These are phyloP conservation scores for Basileuterus tristriatus DNA, from an alignment of 2,797 vertebrate genomes.

Conservation along the genomic window DNA sequence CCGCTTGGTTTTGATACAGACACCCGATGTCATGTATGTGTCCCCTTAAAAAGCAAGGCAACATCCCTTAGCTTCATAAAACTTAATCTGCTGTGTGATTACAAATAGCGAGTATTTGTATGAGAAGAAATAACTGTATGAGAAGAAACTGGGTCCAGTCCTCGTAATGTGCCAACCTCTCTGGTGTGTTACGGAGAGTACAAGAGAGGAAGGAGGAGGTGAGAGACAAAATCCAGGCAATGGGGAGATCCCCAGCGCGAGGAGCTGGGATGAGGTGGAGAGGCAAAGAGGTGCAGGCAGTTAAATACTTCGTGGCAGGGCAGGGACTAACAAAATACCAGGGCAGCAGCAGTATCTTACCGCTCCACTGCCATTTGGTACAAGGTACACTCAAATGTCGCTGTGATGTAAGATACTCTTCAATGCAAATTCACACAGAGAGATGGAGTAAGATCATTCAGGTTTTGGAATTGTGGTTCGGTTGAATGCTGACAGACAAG, in stretches of 20 bases:
- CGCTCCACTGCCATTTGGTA: fast-evolving
- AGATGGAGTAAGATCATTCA: neutral
- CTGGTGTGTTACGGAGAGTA: fast-evolving
- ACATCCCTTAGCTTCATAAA: neutral
- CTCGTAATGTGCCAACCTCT: neutral
- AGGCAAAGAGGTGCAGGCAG: neutral
- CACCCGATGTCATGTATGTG: too few species aligned
- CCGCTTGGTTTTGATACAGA: neutral
- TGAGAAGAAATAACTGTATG: neutral
- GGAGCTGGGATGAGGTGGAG: neutral
- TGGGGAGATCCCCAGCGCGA: neutral
- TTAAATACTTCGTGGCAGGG: fast-evolving
- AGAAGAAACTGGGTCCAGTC: neutral
- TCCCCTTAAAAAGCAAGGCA: neutral
- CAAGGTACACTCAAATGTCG: fast-evolving
- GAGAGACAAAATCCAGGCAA: neutral
- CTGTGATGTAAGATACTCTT: neutral
- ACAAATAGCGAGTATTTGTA: fast-evolving
- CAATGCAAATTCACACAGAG: neutral
- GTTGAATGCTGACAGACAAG: neutral
- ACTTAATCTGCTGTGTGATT: neutral
- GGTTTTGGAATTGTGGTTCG: neutral
- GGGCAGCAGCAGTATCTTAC: neutral
- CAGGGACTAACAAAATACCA: too few species aligned
- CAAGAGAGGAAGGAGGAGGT: neutral